Evolutionary conservation across 2,797 vertebrate genomes (phyloP).

Genomic region (Gymnothorax javanicus): DNA sequence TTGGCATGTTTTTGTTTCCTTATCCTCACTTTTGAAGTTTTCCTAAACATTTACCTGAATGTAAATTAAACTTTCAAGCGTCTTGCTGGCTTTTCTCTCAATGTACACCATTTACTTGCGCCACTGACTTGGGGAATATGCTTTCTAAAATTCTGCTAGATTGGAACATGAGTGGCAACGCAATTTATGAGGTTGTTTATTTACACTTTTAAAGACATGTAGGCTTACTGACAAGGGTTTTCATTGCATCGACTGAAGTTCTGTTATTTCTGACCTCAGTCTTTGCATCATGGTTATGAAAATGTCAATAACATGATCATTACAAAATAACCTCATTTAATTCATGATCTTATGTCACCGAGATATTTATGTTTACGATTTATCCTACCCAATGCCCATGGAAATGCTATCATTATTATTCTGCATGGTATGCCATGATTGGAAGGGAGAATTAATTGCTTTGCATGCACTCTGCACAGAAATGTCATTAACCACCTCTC

Average conservation of each 20-base stretch:
- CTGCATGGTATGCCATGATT: not conserved
- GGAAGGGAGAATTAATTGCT: not conserved
- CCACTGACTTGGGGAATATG: not conserved
- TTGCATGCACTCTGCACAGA: not conserved
- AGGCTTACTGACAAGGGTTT: not conserved
- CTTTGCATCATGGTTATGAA: not conserved
- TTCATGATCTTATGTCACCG: not conserved
- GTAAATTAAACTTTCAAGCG: not conserved
- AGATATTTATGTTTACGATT: not conserved
- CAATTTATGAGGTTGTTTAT: not conserved
- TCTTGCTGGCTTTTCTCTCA: not conserved
- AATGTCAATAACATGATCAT: not conserved
- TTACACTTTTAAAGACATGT: not conserved
- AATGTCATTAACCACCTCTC: not conserved
- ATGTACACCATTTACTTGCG: not conserved
- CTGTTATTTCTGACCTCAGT: not conserved
- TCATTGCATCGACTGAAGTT: not conserved
- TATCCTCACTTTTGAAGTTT: not conserved
- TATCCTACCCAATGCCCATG: no score
- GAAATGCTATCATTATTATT: not conserved
- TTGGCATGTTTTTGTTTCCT: not conserved
- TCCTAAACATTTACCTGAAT: not conserved
- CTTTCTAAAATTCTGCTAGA: not conserved
- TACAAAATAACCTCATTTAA: not conserved
- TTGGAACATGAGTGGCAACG: not conserved